These are phyloP conservation scores for Macropodus opercularis DNA, from an alignment of 2,797 vertebrate species.

Conservation along the genomic window DNA sequence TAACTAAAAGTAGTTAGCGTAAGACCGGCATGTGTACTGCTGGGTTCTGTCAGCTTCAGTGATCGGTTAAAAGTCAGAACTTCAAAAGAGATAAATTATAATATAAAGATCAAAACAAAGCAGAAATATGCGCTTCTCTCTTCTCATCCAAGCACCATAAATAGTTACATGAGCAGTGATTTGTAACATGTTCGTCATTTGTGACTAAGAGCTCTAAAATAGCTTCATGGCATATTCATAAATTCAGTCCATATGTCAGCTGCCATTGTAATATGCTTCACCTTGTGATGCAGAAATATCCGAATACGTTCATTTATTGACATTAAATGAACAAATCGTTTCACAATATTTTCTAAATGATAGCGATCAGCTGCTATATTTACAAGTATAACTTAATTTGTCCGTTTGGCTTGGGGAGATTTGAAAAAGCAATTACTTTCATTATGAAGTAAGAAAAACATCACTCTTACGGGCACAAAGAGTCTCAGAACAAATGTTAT, in stretches of 20 bases:
- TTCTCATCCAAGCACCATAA: not conserved
- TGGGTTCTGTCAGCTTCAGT: constrained; percentile 31
- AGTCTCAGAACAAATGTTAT: not conserved
- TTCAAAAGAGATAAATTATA: no score
- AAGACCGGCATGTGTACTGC: constrained; percentile 51
- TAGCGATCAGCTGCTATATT: constrained; percentile 2
- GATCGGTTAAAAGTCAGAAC: constrained; percentile 35
- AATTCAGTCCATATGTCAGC: constrained; percentile 26
- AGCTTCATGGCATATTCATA: constrained; percentile 36
- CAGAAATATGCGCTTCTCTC: not conserved
- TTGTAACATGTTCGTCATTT: constrained; percentile 19
- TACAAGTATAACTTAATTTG: not conserved
- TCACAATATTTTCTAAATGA: not conserved
- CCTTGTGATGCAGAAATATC: constrained; percentile 13
- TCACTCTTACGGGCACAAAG: rapidly evolving
- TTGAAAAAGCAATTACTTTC: not conserved
- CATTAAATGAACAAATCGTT: not conserved
- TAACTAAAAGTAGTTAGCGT: constrained; percentile 57
- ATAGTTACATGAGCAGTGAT: constrained; percentile 9
- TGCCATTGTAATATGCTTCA: constrained; percentile 28
- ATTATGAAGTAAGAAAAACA: not conserved
- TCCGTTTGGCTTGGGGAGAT: not conserved
- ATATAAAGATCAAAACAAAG: constrained; percentile 1
- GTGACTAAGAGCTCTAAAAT: constrained; percentile 22
- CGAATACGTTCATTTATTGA: constrained; percentile 17